Evolutionary conservation across 1,140 invertebrate genomes (phyloP).

Genomic region (Solen grandis): DNA sequence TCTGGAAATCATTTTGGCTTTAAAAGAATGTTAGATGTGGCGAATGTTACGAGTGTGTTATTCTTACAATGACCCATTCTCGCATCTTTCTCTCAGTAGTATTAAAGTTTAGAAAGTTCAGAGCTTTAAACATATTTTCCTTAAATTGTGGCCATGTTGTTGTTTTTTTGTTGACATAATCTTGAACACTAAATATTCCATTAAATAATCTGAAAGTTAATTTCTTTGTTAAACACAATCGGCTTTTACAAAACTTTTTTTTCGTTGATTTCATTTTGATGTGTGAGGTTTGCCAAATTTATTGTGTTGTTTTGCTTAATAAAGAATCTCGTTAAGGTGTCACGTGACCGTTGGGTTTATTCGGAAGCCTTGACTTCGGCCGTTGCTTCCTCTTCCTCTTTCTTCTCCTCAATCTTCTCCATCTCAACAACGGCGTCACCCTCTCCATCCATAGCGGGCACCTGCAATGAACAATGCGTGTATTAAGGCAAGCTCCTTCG

Average conservation of each 20-base stretch:
- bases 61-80: too few relatives aligned
- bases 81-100: too few relatives aligned
- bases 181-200: too few relatives aligned
- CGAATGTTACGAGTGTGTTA: neutral
- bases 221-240: neutral
- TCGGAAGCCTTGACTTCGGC: constrained; percentile 29
- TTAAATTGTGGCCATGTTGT: too few relatives aligned
- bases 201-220: neutral
- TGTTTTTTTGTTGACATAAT: too few relatives aligned
- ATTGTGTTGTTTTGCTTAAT: neutral
- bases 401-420: constrained; percentile 51
- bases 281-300: neutral
- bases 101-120: too few relatives aligned
- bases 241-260: neutral
- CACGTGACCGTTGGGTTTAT: neutral
- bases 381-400: constrained; percentile 44
- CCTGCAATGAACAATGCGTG: constrained; percentile 1
- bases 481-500: too few relatives aligned
- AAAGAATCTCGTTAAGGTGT: neutral
- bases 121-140: too few relatives aligned
- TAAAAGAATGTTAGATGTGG: neutral
- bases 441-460: constrained; percentile 14
- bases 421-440: constrained; percentile 50
- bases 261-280: neutral
- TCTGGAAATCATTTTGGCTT: neutral